A percentile compares a stretch with the other conserved stretches of the same genome.
Conservation (phyloP, 92 coral and sea anemone species). For the Umimayanthus chanpuru region DNA sequence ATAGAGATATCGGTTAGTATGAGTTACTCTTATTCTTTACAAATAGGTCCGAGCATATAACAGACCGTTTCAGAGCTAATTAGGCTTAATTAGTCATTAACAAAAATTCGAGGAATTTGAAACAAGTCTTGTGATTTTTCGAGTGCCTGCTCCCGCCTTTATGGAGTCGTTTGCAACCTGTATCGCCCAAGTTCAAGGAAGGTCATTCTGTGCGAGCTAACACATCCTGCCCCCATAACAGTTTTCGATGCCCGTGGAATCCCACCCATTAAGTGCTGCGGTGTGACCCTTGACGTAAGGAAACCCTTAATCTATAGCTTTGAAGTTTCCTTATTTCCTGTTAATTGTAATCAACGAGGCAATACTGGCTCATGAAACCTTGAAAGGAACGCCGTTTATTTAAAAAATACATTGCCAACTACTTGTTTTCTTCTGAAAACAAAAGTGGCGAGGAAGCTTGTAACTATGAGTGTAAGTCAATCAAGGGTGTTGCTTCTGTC, state of each 20-base stretch:
- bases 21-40: not conserved
- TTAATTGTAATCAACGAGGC: not conserved
- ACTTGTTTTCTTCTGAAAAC: not conserved
- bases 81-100: constrained; percentile 31
- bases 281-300: constrained; percentile 8
- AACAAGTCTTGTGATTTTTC: not conserved
- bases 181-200: constrained; percentile 22
- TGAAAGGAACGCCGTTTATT: not conserved
- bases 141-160: constrained; percentile 13
- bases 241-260: not conserved
- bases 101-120: not conserved
- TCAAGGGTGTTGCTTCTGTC: not conserved
- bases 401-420: not conserved
- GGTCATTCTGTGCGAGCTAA: constrained; percentile 20
- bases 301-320: not conserved
- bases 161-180: constrained; percentile 9
- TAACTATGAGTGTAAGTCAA: not conserved
- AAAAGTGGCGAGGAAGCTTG: not conserved
- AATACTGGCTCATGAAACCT: not conserved
- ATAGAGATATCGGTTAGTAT: not conserved
- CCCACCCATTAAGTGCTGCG: not conserved
- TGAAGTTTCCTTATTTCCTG: constrained; percentile 12
- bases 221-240: not conserved
- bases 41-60: constrained; percentile 12
- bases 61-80: constrained; percentile 35